Conservation (phyloP, 1,140 invertebrate species). For the Drosophila sechellia region DNA sequence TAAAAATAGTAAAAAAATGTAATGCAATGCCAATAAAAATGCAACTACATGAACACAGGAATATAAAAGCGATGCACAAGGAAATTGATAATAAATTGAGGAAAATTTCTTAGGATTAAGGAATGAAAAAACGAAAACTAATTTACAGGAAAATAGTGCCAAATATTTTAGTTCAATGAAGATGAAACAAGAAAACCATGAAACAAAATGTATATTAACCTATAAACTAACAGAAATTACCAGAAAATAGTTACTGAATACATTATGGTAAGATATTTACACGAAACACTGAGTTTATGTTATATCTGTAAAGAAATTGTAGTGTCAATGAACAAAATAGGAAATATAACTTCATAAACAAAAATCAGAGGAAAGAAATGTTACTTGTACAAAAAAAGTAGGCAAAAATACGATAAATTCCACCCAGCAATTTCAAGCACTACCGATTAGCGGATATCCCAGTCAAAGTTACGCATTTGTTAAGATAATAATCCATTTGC, state of each 20-base stretch:
- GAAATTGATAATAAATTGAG: too few relatives aligned
- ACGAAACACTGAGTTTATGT: too few relatives aligned
- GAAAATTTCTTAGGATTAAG: too few relatives aligned
- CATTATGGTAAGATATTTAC: too few relatives aligned
- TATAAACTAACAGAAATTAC: too few relatives aligned
- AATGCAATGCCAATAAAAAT: neutral
- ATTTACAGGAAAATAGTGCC: too few relatives aligned
- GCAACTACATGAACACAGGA: neutral
- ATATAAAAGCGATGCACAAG: too few relatives aligned
- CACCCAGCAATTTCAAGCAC: conserved; percentile 10
- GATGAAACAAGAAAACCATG: neutral
- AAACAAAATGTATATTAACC: too few relatives aligned
- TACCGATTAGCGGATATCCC: conserved; percentile 4
- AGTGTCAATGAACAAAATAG: conserved; percentile 2
- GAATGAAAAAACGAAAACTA: too few relatives aligned
- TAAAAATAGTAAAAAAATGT: neutral
- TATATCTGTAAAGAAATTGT: too few relatives aligned
- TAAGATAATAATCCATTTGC: conserved; percentile 5
- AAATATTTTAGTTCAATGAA: too few relatives aligned
- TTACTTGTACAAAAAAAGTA: neutral
- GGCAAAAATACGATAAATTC: conserved; percentile 5
- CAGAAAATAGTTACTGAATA: too few relatives aligned
- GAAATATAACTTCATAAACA: conserved; percentile 4
- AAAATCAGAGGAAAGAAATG: neutral
- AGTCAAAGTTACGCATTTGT: conserved; percentile 21